Evolutionary conservation across 2,888 invertebrate species (phyloP).

Genomic region (Aleiodes testaceus): DNA sequence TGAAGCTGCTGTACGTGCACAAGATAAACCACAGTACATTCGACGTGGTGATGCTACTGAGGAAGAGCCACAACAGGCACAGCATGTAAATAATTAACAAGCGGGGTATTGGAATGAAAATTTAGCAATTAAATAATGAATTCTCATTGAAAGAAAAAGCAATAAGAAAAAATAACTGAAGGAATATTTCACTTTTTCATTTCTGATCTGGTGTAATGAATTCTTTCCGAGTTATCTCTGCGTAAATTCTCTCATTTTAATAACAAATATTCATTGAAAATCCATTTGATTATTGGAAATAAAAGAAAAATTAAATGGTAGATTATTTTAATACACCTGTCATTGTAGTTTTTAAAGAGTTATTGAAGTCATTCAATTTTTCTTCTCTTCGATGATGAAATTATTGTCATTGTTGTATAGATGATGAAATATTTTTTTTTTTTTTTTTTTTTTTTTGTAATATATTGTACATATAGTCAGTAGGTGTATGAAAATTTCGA

Average conservation of each 20-base stretch:
- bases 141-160: background rate
- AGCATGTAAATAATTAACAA: slow-evolving; percentile 69
- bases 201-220: background rate
- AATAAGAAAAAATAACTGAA: background rate
- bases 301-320: slow-evolving; percentile 20
- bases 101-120: slow-evolving; percentile 44
- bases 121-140: slow-evolving; percentile 37
- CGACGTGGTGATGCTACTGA: slow-evolving; percentile 70
- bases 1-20: slow-evolving; percentile 84
- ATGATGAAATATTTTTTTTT: slow-evolving; percentile 63
- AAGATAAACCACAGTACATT: slow-evolving; percentile 76
- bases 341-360: slow-evolving; percentile 11
- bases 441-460: slow-evolving; percentile 67
- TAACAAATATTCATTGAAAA: slow-evolving; percentile 17
- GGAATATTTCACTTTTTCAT: background rate
- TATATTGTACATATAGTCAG: slow-evolving; percentile 69
- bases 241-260: background rate
- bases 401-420: slow-evolving; percentile 61
- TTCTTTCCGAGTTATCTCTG: slow-evolving; percentile 9
- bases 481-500: slow-evolving; percentile 59
- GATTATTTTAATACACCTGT: slow-evolving; percentile 28
- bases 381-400: slow-evolving; percentile 51
- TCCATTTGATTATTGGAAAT: slow-evolving; percentile 16
- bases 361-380: slow-evolving; percentile 24
- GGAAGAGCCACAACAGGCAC: slow-evolving; percentile 72